Evolutionary conservation across 2,797 vertebrate genomes (phyloP).

Genomic region (Lates japonicus): DNA sequence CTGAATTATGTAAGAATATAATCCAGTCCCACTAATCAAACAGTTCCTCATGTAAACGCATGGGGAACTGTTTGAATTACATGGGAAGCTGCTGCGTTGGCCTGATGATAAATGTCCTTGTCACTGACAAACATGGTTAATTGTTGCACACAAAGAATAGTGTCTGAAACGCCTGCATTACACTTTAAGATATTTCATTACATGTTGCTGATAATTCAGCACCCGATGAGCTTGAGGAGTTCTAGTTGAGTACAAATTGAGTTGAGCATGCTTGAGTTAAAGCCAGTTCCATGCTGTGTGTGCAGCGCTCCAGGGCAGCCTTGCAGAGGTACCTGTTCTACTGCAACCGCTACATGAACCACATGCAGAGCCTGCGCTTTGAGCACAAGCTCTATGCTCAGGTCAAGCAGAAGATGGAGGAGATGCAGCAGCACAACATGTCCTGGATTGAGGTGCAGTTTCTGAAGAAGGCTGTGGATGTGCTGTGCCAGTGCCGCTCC

Average conservation of each 20-base stretch:
- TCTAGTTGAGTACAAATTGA: not conserved
- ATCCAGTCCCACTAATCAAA: not conserved
- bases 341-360: constrained; percentile 99
- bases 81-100: not conserved
- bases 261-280: constrained; percentile 16
- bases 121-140: not conserved
- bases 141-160: not conserved
- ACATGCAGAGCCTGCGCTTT: constrained; percentile 99
- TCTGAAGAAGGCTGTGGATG: constrained; percentile 99
- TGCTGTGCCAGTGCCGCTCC: constrained; percentile 99
- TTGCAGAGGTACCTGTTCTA: constrained; percentile 99
- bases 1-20: not conserved
- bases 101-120: not conserved
- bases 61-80: too few relatives aligned
- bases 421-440: constrained; percentile 99
- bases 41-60: not conserved
- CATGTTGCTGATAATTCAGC: not conserved
- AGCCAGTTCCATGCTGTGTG: constrained; percentile 33
- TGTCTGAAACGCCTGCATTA: not conserved
- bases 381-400: constrained; percentile 99
- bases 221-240: not conserved
- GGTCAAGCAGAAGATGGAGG: constrained; percentile 99
- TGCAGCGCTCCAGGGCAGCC: constrained; percentile 96
- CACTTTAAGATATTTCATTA: not conserved
- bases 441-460: constrained; percentile 99